Evolutionary conservation across 2,888 invertebrate genomes (phyloP).

Genomic region (Noctua fimbriata): DNA sequence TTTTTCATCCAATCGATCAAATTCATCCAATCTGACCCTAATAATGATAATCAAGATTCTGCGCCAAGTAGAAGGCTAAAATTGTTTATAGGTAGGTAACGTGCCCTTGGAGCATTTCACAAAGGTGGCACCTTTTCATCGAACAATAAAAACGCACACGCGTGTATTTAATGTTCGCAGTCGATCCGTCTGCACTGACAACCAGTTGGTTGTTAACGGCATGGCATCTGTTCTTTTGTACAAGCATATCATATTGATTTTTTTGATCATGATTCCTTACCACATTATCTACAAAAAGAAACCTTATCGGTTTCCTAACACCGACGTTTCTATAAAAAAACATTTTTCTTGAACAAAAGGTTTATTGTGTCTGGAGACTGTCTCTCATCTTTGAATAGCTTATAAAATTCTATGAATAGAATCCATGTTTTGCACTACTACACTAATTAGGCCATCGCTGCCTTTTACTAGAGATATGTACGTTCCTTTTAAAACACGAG

Average conservation of each 20-base stretch:
- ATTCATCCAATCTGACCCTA: neutral
- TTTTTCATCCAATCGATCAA: too few species aligned
- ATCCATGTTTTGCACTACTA: neutral
- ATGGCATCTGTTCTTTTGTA: conserved; percentile 17
- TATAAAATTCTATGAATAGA: neutral
- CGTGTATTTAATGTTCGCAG: conserved; percentile 8
- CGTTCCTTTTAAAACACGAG: neutral
- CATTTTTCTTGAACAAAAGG: neutral
- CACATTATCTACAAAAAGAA: neutral
- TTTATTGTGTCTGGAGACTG: neutral
- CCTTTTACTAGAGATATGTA: neutral
- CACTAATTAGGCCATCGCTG: neutral
- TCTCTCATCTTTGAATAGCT: neutral
- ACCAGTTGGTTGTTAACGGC: conserved; percentile 22
- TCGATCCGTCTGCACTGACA: conserved; percentile 6
- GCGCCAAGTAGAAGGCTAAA: conserved; percentile 9
- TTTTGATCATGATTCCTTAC: neutral
- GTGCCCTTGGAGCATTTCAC: conserved; percentile 38
- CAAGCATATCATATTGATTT: neutral
- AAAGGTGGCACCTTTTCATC: conserved; percentile 22
- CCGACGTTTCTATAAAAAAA: neutral
- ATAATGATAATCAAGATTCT: conserved; percentile 3
- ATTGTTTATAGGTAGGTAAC: conserved; percentile 19
- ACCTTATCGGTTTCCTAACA: neutral
- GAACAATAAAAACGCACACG: conserved; percentile 37